Base-by-base conservation (phyloP, 1,140 invertebrate species). In the Pogonus chalceus region DNA sequence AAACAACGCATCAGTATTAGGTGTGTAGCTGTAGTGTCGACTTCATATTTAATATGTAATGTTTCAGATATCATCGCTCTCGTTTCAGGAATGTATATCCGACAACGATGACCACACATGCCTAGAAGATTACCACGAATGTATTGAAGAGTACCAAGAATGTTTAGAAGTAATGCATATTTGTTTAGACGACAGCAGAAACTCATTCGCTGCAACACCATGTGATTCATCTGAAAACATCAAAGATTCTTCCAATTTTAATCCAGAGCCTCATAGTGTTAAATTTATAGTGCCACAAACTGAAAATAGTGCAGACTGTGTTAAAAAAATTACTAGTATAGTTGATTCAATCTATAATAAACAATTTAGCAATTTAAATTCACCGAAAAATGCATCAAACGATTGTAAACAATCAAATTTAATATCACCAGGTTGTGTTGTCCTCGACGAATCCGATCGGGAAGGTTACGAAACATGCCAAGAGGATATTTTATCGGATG, bases 121-220 rank as follows among this genome's bases (percentile, higher is more conserved):
- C 23, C 71, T 79, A 62, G 78, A 79, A 54, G 78, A 78, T 20
- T 79, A 77, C 54, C 78, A 79, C 59, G 77, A 79, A 64, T 79
- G 78, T 55, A 70, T 79, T 23, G 77, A 79, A 65, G 78, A 79
- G 59, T 78, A 78, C 59, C 76, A 77, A n/a, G 78, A 79, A 60
- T 76, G 76, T 39, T 55, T 79, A 37, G 74, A 78, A 65, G 75
- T 76, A 2, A 75, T 78, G 10, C 76, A 79, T 60, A 79, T 79
- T 58, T 78, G 76, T 56, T 65, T 78, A 20, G 78, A 79, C 31
- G 66, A 68, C 20, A 62, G 66, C 23, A 56, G 56, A 3, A 60
- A 57, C 3, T 55, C 60, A 0, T 66, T 65, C 51, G 65, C 62
- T 37, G 57, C 58, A 48, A 63, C 60, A 0, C 51, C 61, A n/a